These are phyloP conservation scores for Castor canadensis DNA, from an alignment of 2,113 vertebrate genomes.

Conservation along the genomic window DNA sequence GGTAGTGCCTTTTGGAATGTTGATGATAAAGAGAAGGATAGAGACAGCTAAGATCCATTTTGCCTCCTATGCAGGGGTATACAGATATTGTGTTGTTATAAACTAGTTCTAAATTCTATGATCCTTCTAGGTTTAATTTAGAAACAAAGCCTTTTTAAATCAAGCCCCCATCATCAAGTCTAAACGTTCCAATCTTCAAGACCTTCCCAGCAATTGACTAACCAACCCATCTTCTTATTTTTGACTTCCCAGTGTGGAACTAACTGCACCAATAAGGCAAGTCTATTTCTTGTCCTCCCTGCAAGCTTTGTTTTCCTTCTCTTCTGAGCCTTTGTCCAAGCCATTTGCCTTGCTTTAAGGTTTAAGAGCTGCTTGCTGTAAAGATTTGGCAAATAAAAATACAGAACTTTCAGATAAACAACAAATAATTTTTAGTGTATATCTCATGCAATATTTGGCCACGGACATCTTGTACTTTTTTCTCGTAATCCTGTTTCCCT, in stretches of 20 bases:
- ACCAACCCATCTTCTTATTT: background rate
- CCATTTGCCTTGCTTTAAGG: background rate
- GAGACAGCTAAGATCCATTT: background rate
- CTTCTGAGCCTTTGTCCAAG: background rate
- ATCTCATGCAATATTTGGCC: background rate
- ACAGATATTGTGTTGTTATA: background rate
- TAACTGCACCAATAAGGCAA: background rate
- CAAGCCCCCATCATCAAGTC: background rate
- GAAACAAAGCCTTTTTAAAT: background rate
- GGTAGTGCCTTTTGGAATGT: background rate
- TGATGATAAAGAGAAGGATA: background rate
- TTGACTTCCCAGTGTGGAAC: background rate
- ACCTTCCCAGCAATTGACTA: background rate
- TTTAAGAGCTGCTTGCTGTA: constrained; percentile 40
- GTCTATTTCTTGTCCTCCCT: background rate
- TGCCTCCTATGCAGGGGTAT: background rate
- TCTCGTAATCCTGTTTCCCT: background rate
- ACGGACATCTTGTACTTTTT: background rate
- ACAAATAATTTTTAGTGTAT: background rate
- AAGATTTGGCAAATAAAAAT: constrained; percentile 31
- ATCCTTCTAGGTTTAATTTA: background rate
- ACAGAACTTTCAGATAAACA: constrained; percentile 34
- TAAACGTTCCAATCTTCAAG: background rate
- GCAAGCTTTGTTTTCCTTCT: background rate
- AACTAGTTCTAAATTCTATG: background rate